phyloP scores from a whole-genome alignment of 2,888 invertebrate genomes.

The Lasioglossum calceatum region DNA sequence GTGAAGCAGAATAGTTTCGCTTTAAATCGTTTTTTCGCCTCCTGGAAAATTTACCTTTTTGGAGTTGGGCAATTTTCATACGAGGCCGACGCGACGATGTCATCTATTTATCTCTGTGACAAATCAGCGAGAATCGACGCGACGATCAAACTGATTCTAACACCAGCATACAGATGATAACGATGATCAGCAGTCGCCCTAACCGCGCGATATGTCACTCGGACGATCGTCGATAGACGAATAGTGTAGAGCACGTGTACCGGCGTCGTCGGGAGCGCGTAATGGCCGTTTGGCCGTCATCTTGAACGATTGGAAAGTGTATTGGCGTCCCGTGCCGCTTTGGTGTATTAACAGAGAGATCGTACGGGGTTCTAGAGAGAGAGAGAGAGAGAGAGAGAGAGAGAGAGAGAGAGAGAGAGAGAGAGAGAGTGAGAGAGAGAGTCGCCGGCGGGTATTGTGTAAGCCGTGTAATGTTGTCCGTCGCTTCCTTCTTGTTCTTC shows the following conservation, averaged over 20 bases:
- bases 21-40: no score
- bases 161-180: neutral
- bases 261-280: conserved; percentile 26
- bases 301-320: conserved; percentile 47
- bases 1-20: no score
- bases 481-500: conserved; percentile 30
- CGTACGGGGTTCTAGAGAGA: conserved; percentile 33
- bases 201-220: neutral
- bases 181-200: neutral
- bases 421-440: neutral
- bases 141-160: neutral
- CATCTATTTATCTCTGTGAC: no score
- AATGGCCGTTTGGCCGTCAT: conserved; percentile 39
- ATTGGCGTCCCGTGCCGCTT: conserved; percentile 19
- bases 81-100: no score
- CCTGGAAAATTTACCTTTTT: no score
- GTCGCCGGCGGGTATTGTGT: conserved; percentile 42
- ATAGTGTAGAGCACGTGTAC: conserved; percentile 26
- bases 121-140: no score
- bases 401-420: neutral
- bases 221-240: neutral
- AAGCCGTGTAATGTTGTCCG: conserved; percentile 48
- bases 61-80: no score
- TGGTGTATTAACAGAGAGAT: conserved; percentile 47
- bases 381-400: neutral